These are phyloP conservation scores for Bedellia somnulentella DNA, from an alignment of 2,888 invertebrate genomes.

Conservation along the genomic window DNA sequence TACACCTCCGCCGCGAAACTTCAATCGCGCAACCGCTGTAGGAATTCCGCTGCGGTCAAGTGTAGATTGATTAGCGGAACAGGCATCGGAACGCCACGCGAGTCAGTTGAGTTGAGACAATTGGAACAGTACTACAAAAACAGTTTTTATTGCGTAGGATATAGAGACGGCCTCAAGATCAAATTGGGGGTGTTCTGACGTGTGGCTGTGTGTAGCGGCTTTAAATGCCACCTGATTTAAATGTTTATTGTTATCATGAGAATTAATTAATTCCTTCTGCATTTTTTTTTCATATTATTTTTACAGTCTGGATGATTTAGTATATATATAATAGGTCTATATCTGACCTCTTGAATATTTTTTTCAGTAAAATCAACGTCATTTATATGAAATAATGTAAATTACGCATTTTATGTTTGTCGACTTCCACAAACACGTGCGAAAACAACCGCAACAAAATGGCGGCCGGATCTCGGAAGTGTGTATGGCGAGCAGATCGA, in stretches of 20 bases:
- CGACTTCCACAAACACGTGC: slow-evolving; percentile 8
- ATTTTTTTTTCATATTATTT: too few species aligned
- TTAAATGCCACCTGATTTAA: too few species aligned
- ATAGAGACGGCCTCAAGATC: too few species aligned
- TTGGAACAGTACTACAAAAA: too few species aligned
- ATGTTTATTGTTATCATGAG: too few species aligned
- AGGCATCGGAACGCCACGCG: not conserved
- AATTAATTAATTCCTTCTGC: too few species aligned
- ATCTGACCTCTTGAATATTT: slow-evolving; percentile 4
- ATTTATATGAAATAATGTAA: slow-evolving; percentile 6
- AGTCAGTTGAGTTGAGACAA: not conserved
- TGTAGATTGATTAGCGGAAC: not conserved
- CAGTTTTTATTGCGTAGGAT: too few species aligned
- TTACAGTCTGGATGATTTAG: too few species aligned
- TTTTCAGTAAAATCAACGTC: slow-evolving; percentile 7
- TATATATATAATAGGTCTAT: slow-evolving; percentile 4
- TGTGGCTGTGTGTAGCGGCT: too few species aligned
- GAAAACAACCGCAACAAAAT: slow-evolving; percentile 4
- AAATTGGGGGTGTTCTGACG: too few species aligned
- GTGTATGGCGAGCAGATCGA: slow-evolving; percentile 1
- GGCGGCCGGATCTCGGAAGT: slow-evolving; percentile 6
- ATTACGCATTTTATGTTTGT: slow-evolving; percentile 8
- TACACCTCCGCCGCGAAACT: slow-evolving; percentile 1
- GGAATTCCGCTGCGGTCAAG: not conserved
- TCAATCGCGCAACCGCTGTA: not conserved